Evolutionary conservation across 2,797 vertebrate species (phyloP).

Genomic region (Aplochiton taeniatus): DNA sequence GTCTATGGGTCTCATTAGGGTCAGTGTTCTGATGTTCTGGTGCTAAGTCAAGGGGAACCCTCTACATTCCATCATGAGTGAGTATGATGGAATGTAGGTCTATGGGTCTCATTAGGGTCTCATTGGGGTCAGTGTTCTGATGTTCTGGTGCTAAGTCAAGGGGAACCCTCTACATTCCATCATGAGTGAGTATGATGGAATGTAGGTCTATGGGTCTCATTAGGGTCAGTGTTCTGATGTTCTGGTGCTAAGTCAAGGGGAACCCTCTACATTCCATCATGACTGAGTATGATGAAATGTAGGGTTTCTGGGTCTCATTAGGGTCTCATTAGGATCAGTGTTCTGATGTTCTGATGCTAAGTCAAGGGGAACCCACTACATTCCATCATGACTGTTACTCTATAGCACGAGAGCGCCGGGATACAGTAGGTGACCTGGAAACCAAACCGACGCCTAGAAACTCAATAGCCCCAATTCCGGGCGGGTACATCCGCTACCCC

Average conservation of each 20-base stretch:
- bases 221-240: not conserved
- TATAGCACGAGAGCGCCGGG: too few species aligned
- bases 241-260: not conserved
- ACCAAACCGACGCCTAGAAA: too few species aligned
- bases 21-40: not conserved
- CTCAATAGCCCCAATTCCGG: too few species aligned
- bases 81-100: not conserved
- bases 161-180: not conserved
- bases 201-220: not conserved
- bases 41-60: not conserved
- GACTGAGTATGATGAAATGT: not conserved
- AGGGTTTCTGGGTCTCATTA: not conserved
- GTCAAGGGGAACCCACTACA: not conserved
- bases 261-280: too few species aligned
- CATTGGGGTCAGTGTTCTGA: not conserved
- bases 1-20: not conserved
- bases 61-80: too few species aligned
- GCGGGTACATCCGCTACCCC: too few species aligned
- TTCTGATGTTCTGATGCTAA: not conserved
- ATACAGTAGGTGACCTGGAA: too few species aligned
- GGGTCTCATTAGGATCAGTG: not conserved
- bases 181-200: not conserved
- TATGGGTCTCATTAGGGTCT: too few species aligned
- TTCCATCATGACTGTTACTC: too few species aligned
- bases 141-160: not conserved